These are phyloP conservation scores for Melitaea cinxia DNA, from an alignment of 1,140 invertebrate species.

Conservation along the genomic window DNA sequence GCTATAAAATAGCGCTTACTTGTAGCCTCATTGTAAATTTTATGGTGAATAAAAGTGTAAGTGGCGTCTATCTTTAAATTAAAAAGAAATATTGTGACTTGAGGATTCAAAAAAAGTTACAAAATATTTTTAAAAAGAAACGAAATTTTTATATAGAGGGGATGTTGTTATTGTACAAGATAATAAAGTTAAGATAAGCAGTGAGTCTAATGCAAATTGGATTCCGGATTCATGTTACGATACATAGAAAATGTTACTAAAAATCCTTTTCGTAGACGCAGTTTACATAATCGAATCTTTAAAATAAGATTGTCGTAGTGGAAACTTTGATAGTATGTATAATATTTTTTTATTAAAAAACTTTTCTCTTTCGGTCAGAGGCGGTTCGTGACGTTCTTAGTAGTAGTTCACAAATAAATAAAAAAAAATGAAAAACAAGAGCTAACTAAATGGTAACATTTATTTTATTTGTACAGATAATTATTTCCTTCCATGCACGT, in stretches of 20 bases:
- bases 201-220: slow-evolving; percentile 22
- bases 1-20: too few species aligned
- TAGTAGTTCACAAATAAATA: too few species aligned
- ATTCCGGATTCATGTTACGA: slow-evolving; percentile 18
- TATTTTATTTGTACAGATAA: too few species aligned
- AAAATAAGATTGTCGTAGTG: slow-evolving; percentile 10
- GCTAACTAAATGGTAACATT: too few species aligned
- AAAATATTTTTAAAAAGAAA: too few species aligned
- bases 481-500: too few species aligned
- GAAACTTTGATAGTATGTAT: not conserved
- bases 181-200: not conserved
- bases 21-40: too few species aligned
- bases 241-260: slow-evolving; percentile 21
- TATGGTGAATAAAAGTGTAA: too few species aligned
- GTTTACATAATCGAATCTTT: slow-evolving; percentile 27
- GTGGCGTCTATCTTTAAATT: too few species aligned
- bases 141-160: not conserved
- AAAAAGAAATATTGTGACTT: too few species aligned
- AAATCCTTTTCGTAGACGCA: slow-evolving; percentile 11
- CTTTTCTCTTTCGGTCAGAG: not conserved
- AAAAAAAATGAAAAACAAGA: too few species aligned
- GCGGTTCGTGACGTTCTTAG: not conserved
- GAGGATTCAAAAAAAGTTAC: too few species aligned
- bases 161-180: not conserved
- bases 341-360: not conserved